Evolutionary conservation across 2,797 vertebrate genomes (phyloP).

Genomic region (Echiichthys vipera): DNA sequence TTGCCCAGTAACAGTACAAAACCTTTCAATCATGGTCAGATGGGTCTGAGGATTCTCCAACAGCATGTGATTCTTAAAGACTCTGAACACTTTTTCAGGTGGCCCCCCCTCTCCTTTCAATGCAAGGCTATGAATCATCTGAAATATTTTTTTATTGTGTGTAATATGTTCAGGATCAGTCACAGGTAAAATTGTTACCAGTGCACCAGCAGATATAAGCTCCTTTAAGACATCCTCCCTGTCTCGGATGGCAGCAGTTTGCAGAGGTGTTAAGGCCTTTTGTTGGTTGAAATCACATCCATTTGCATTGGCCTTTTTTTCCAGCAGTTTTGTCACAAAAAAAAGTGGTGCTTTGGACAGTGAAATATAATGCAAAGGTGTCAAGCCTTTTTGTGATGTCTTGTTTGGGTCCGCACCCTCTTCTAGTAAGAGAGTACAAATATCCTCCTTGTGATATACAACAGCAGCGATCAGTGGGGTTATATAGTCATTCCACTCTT

Average conservation of each 20-base stretch:
- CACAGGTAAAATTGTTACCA: accelerated
- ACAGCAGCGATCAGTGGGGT: slow-evolving; percentile 65
- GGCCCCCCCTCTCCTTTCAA: slow-evolving; percentile 6
- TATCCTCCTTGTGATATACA: slow-evolving; percentile 2
- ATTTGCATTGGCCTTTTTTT: slow-evolving; percentile 50
- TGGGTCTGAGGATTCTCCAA: slow-evolving; percentile 36
- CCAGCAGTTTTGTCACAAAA: slow-evolving; percentile 59
- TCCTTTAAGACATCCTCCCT: slow-evolving; percentile 43
- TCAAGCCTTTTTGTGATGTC: accelerated
- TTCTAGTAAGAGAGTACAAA: slow-evolving; percentile 42
- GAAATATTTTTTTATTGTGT: slow-evolving; percentile 33
- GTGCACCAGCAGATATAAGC: slow-evolving; percentile 45
- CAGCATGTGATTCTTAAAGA: slow-evolving; percentile 40
- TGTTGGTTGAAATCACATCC: accelerated
- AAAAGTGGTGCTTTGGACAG: background rate
- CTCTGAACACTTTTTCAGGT: slow-evolving; percentile 45
- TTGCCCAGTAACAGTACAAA: background rate
- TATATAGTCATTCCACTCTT: slow-evolving; percentile 27
- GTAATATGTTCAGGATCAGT: accelerated
- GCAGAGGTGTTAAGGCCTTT: slow-evolving; percentile 47
- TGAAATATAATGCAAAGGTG: slow-evolving; percentile 64
- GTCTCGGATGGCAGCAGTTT: slow-evolving; percentile 4
- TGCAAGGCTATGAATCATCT: slow-evolving; percentile 28
- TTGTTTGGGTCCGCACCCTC: slow-evolving; percentile 36
- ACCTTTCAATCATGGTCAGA: slow-evolving; percentile 39